These are phyloP conservation scores for Drosophila fulvimacula DNA, from an alignment of 2,888 invertebrate genomes.

Conservation along the genomic window DNA sequence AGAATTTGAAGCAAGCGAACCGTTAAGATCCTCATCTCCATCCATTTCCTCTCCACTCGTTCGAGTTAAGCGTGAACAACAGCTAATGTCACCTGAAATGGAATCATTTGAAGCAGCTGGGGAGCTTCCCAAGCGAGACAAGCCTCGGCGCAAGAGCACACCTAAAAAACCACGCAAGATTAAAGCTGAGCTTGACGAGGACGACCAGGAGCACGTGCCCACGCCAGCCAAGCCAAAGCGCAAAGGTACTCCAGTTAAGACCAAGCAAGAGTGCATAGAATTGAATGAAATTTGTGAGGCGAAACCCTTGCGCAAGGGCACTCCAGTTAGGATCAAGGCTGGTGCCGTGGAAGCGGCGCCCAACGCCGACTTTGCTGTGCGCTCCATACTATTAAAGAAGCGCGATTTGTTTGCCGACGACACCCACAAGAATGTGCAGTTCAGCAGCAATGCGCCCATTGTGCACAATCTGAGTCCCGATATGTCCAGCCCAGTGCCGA, in stretches of 20 bases:
- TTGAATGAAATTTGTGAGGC: not conserved
- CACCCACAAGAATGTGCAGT: conserved; percentile 74
- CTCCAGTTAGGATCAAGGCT: conserved; percentile 30
- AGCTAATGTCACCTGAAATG: conserved; percentile 17
- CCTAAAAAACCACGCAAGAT: conserved; percentile 35
- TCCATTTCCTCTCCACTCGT: conserved; percentile 24
- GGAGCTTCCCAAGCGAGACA: conserved; percentile 2
- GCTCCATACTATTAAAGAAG: conserved; percentile 61
- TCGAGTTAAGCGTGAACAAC: conserved; percentile 25
- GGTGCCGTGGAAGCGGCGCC: not conserved
- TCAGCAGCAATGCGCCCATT: conserved; percentile 59
- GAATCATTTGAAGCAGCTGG: not conserved
- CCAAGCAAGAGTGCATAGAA: conserved; percentile 5
- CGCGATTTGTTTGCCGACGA: conserved; percentile 70
- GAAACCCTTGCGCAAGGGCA: conserved; percentile 44
- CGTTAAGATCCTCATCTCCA: not conserved
- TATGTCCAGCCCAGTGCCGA: not conserved
- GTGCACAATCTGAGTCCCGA: conserved; percentile 64
- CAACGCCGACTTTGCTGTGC: conserved; percentile 16
- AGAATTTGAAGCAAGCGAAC: not conserved
- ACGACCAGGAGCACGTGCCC: not conserved
- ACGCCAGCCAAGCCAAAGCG: conserved; percentile 24
- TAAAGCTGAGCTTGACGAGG: conserved; percentile 12
- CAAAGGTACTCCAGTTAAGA: conserved; percentile 47
- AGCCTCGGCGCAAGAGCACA: conserved; percentile 39